Evolutionary conservation across 2,113 vertebrate genomes (phyloP).

Genomic region (Delphinus delphis): DNA sequence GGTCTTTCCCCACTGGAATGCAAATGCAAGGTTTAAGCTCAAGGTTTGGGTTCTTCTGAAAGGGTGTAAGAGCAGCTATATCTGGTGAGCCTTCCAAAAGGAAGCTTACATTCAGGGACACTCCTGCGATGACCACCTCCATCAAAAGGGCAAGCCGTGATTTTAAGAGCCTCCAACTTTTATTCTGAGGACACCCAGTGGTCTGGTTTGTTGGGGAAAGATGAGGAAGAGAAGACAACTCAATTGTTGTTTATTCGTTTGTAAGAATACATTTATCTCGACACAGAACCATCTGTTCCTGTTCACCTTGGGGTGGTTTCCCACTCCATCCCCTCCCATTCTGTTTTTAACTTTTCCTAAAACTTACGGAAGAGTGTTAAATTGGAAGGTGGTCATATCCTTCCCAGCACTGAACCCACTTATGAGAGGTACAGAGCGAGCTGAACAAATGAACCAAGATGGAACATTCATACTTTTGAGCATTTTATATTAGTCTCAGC

Average conservation of each 20-base stretch:
- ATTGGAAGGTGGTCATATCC: neutral
- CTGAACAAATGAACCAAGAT: neutral
- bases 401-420: neutral
- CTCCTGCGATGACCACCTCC: neutral
- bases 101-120: neutral
- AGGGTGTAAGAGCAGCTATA: neutral
- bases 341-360: neutral
- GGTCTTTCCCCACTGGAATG: neutral
- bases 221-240: neutral
- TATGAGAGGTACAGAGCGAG: neutral
- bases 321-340: neutral
- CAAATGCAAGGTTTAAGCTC: neutral
- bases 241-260: neutral
- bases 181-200: neutral
- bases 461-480: neutral
- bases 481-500: neutral
- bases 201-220: neutral
- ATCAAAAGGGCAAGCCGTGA: neutral
- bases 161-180: neutral
- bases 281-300: neutral
- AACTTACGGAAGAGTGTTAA: neutral
- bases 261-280: neutral
- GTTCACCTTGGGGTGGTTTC: neutral
- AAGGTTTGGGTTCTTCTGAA: neutral
- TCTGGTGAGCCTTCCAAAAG: neutral